Base-by-base conservation (phyloP, 37 sponge, comb jelly and placozoan genomes). In the Ianthella basta region DNA sequence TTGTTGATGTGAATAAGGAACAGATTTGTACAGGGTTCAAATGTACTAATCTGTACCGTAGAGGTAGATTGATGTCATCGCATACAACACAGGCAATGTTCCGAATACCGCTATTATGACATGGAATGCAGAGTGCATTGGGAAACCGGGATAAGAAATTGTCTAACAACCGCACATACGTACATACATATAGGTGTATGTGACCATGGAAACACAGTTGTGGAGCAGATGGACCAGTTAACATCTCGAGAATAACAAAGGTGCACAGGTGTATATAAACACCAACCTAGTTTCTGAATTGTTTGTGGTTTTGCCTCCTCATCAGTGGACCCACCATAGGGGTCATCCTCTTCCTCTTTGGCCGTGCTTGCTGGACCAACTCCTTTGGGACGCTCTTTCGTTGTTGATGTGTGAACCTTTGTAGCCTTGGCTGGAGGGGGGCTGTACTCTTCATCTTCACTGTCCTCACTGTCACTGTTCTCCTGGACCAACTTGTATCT, bases 301-400 rank as follows among this genome's bases (percentile, higher is more conserved):
- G 23, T 15, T 30, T 30, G 4, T 29, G 60, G 81, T 57, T 80
- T 78, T 13, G 72, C 73, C 33, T 68, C 94, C 56, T 94, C 94
- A 84, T 94, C 94, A 40, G 94, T 94, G 29, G 91, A 94, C 15
- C 84, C 86, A 21, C 86, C 94, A 77, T 94, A 94, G 0, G 80
- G 84, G 54, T 94, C 91, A 13, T 88, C 86, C 29, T 68, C 86
- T 35, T 77, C 74, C 24, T 80, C 54, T 53, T 30, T 56, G 30
- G 57, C 37, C 40, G 35, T 25, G 41, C 40, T 27, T n/a, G 83
- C 19, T n/a, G 39, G 15, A 6, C 10, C 64, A 29, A 61, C 64
- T 61, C 29, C 29, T 29, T n/a, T 29, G 5, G 64, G 4, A 13
- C 24, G 12, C 12, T 61, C 3, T 10, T 61, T 27, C 10, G 4